These are phyloP conservation scores for Pelecanoides urinatrix DNA, from an alignment of 2,113 vertebrate species.

Conservation along the genomic window DNA sequence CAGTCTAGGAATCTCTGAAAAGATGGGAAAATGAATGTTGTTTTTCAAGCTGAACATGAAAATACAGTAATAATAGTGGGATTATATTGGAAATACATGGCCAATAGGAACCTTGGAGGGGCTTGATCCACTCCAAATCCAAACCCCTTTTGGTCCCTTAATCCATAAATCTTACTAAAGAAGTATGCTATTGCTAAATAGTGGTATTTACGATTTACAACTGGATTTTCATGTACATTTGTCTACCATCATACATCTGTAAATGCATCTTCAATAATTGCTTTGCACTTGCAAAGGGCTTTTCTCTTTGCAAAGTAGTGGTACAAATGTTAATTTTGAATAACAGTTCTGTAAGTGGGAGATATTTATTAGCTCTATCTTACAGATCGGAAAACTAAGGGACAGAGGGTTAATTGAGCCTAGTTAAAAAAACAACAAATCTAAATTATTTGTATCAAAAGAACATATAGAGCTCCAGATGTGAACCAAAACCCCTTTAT, in stretches of 20 bases:
- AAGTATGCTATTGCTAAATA: background rate
- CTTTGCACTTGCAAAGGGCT: background rate
- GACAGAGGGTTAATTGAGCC: background rate
- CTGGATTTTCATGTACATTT: background rate
- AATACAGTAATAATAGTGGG: background rate
- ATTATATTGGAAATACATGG: background rate
- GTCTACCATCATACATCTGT: background rate
- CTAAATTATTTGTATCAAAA: background rate
- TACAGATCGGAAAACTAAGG: background rate
- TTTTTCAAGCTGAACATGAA: background rate
- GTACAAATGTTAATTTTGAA: background rate
- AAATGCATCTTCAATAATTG: constrained; percentile 1
- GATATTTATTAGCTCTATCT: background rate
- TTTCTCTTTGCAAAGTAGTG: background rate
- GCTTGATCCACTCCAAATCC: background rate
- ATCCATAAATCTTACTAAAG: background rate
- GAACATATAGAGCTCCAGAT: background rate
- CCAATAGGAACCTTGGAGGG: background rate
- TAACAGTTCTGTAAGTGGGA: background rate
- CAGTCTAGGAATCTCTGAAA: background rate
- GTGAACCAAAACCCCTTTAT: background rate
- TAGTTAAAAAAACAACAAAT: background rate
- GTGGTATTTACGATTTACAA: background rate
- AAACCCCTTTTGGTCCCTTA: constrained; percentile 18
- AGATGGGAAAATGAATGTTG: background rate